Percentiles rank a stretch among this genome's conserved stretches.
Evolutionary conservation across 2,888 invertebrate species (phyloP).

Genomic region (Oligia latruncula): DNA sequence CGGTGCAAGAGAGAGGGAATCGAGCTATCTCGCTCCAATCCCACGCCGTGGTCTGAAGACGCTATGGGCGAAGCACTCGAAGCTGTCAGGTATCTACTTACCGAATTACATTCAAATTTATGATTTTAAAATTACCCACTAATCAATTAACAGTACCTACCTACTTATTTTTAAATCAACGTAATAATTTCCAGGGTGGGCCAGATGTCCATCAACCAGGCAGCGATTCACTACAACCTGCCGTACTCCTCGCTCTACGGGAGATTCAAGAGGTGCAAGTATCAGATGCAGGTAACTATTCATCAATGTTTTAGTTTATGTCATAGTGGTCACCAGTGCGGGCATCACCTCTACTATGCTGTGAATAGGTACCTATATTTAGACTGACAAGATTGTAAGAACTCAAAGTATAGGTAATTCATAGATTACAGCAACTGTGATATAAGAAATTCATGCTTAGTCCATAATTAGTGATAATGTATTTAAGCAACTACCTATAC

Average conservation of each 20-base stretch:
- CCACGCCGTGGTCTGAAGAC: conserved; percentile 98
- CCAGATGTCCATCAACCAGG: conserved; percentile 98
- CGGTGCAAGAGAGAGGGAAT: conserved; percentile 97
- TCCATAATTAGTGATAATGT: neutral
- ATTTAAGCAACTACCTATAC: no score
- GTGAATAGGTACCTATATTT: neutral
- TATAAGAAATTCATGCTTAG: neutral
- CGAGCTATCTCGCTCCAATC: conserved; percentile 96
- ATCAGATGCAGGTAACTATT: conserved; percentile 90
- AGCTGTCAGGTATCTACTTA: conserved; percentile 92
- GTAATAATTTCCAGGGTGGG: conserved; percentile 91
- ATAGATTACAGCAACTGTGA: neutral
- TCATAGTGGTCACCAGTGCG: neutral
- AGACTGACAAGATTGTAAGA: neutral
- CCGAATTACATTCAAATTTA: neutral
- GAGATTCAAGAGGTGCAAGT: conserved; percentile 96
- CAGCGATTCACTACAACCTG: conserved; percentile 97
- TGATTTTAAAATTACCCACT: neutral
- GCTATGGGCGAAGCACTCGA: conserved; percentile 97
- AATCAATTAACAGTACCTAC: no score
- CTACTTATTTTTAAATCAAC: neutral
- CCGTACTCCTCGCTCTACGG: conserved; percentile 97
- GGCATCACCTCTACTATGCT: neutral
- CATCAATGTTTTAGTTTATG: neutral
- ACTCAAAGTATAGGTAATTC: neutral